Evolutionary conservation across 2,797 vertebrate genomes (phyloP).

Genomic region (Lepilemur septentrionalis): DNA sequence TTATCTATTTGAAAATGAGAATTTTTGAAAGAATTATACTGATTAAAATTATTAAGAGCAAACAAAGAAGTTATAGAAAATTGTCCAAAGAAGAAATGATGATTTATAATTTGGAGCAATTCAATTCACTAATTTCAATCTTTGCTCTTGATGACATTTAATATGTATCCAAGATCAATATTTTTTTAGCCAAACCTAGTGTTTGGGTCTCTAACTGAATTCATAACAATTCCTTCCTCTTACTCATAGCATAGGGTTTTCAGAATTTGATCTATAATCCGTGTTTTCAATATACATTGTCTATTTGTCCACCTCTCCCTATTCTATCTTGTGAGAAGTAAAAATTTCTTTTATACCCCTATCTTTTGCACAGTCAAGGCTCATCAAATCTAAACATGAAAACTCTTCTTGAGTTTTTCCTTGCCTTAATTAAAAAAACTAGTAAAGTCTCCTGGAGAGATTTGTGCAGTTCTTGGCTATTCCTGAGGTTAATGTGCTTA

Average conservation of each 20-base stretch:
- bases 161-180: neutral
- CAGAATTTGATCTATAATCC: neutral
- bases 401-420: neutral
- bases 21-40: slow-evolving; percentile 23
- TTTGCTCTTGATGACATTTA: neutral
- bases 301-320: neutral
- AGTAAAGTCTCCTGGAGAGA: neutral
- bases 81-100: neutral
- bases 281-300: neutral
- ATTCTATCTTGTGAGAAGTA: neutral
- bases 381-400: neutral
- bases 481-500: neutral
- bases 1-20: neutral
- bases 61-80: neutral
- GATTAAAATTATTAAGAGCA: slow-evolving; percentile 6
- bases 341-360: neutral
- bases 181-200: neutral
- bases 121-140: neutral
- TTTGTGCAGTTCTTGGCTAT: neutral
- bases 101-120: neutral
- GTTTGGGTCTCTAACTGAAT: neutral
- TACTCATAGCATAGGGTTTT: neutral
- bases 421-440: neutral
- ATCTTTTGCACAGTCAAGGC: neutral
- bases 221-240: neutral